These are phyloP conservation scores for Acleris cristana DNA, from an alignment of 2,888 invertebrate species.

Conservation along the genomic window DNA sequence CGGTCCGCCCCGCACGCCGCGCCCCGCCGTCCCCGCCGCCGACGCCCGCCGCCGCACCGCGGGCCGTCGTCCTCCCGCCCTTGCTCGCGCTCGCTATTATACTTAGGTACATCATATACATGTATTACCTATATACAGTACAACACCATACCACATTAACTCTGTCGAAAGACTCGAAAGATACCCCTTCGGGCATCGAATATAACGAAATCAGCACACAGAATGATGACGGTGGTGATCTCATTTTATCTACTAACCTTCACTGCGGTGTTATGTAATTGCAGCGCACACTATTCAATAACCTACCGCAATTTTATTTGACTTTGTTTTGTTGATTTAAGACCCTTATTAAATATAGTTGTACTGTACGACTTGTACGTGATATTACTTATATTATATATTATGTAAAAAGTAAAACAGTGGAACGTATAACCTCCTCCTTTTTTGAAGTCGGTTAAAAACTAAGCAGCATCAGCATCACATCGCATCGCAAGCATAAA, in stretches of 20 bases:
- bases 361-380: too few relatives aligned
- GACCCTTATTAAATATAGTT: too few relatives aligned
- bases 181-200: neutral
- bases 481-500: too few relatives aligned
- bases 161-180: constrained; percentile 2
- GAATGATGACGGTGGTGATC: constrained; percentile 5
- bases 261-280: constrained; percentile 16
- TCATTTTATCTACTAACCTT: constrained; percentile 7
- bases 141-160: constrained; percentile 9
- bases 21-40: constrained; percentile 45
- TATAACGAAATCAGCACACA: constrained; percentile 5
- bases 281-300: constrained; percentile 21
- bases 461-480: too few relatives aligned
- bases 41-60: constrained; percentile 50
- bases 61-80: constrained; percentile 53
- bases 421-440: too few relatives aligned
- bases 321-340: neutral
- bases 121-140: constrained; percentile 14
- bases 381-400: too few relatives aligned
- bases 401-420: too few relatives aligned
- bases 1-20: constrained; percentile 63
- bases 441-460: too few relatives aligned
- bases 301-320: constrained; percentile 32
- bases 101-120: constrained; percentile 21
- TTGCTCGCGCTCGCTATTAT: constrained; percentile 39